Evolutionary conservation across 2,888 invertebrate genomes (phyloP), one percentile per base, ranked within the genome.

Genomic region (Hanleya hanleyi): DNA sequence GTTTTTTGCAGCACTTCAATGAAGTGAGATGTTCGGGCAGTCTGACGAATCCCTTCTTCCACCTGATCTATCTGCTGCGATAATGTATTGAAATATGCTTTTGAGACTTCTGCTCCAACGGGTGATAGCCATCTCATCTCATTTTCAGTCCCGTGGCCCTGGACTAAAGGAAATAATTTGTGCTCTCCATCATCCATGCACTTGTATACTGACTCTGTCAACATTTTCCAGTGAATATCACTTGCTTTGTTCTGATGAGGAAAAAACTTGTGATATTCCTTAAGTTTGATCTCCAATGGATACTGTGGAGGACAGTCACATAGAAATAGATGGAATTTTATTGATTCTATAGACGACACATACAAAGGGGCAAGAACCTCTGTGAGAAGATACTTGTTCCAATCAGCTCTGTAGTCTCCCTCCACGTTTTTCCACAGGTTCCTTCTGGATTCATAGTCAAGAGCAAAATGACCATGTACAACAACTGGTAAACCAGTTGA

Each of bases 321-420:
- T 35, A 32, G 70, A 1, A 50, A 57, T 18, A 57, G 26, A 18
- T 32, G 38, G 6, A 38, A 6, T 51, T 81, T 76, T 29, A 78
- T n/a, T 1, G 49, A 32, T 4, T 67, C 12, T 15, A 84, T 37
- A 2, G 77, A 74, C 15, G 66, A 38, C 5, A 84, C 70, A 67
- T 87, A 88, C 1, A 84, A 82, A 18, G 83, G 83, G 4, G 83
- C 81, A 35, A 88, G 80, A 15, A 87, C 80, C 18, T 82, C 61
- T 32, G 71, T 41, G 9, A 87, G 29, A 15, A 88, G 36, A 15
- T 73, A 65, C 26, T 76, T 68, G 77, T 89, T 89, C 88, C 89
- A 89, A n/a, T 81, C 79, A 1, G 75, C 76, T 37, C 83, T 84
- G 26, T 76, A 33, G 22, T 81, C 78, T 6, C 62, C 49, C 3